These are phyloP conservation scores for Penelope pileata DNA, from an alignment of 2,113 vertebrate genomes.

Conservation along the genomic window DNA sequence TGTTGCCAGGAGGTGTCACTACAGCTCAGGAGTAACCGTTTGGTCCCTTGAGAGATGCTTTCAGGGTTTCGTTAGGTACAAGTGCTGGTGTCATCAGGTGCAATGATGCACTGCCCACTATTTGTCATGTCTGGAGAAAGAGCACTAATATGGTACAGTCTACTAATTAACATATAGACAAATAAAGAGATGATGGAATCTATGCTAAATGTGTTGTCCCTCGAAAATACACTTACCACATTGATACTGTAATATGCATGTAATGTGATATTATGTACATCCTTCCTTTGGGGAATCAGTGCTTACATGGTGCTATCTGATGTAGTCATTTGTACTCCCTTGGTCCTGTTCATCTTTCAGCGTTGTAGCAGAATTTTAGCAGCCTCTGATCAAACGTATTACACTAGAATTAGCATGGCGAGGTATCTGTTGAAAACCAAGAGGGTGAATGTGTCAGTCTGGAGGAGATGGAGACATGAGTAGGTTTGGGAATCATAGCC, in stretches of 20 bases:
- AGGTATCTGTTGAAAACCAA: background rate
- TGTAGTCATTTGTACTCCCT: background rate
- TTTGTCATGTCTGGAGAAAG: background rate
- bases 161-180: background rate
- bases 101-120: background rate
- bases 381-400: background rate
- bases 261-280: accelerated
- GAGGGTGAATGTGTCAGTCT: background rate
- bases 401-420: background rate
- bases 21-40: conserved; percentile 59
- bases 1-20: conserved; percentile 80
- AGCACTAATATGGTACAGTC: background rate
- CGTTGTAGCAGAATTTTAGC: background rate
- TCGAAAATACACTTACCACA: background rate
- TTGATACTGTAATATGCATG: accelerated
- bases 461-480: background rate
- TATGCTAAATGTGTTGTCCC: background rate
- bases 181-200: background rate
- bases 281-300: background rate
- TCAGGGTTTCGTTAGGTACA: background rate
- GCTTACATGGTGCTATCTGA: accelerated
- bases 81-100: background rate
- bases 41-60: background rate
- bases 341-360: background rate
- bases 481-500: background rate